phyloP scores from a whole-genome alignment of 2,888 invertebrate species.

The Troides helena region DNA sequence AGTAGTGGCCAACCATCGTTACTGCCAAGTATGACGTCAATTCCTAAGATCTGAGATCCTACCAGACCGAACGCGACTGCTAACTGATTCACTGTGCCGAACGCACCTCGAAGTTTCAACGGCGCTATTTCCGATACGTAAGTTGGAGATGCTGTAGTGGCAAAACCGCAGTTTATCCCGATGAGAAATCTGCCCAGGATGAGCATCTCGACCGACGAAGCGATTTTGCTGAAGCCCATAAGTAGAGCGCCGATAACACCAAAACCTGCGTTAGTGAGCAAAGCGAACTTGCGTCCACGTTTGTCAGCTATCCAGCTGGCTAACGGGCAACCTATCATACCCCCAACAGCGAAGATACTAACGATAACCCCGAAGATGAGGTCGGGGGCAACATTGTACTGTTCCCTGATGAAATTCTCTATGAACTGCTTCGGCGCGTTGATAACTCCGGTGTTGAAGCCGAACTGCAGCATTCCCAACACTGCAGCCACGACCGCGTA shows the following conservation, averaged over 20 bases:
- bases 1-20: conserved; percentile 72
- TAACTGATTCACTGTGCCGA: conserved; percentile 74
- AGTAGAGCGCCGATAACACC: conserved; percentile 83
- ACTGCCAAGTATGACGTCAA: conserved; percentile 70
- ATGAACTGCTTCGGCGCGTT: conserved; percentile 83
- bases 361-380: conserved; percentile 84
- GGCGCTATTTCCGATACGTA: conserved; percentile 77
- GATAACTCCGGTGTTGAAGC: conserved; percentile 86
- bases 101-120: conserved; percentile 65
- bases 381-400: conserved; percentile 73
- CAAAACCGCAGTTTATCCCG: conserved; percentile 86
- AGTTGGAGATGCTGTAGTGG: conserved; percentile 74
- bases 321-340: conserved; percentile 87
- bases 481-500: conserved; percentile 84
- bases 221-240: conserved; percentile 84
- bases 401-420: conserved; percentile 81
- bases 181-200: conserved; percentile 86
- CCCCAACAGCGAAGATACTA: conserved; percentile 88
- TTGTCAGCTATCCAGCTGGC: conserved; percentile 87
- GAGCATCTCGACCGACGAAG: conserved; percentile 84
- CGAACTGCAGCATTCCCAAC: conserved; percentile 86
- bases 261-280: conserved; percentile 82
- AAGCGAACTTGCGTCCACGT: conserved; percentile 84
- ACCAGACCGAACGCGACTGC: conserved; percentile 73
- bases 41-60: conserved; percentile 69